Percentiles rank a stretch among this genome's conserved stretches.
phyloP scores from a whole-genome alignment of 1,140 invertebrate genomes.

The Aphidius ervi region DNA sequence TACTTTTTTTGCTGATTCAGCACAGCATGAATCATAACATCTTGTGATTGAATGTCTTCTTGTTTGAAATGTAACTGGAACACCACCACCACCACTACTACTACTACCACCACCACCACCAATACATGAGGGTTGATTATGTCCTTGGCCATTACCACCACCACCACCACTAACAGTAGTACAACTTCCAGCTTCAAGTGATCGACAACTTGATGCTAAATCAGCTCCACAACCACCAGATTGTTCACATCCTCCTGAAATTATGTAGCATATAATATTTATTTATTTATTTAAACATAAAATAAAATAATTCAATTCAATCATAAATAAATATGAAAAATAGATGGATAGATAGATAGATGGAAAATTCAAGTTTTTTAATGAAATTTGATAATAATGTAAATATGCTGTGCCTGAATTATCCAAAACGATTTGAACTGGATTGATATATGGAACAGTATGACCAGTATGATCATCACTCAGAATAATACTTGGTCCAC shows the following conservation, averaged over 20 bases:
- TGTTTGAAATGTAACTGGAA: conserved; percentile 35
- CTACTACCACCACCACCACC: conserved; percentile 25
- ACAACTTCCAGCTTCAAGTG: conserved; percentile 35
- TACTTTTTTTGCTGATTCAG: conserved; percentile 48
- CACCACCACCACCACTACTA: conserved; percentile 18
- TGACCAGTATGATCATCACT: conserved; percentile 40
- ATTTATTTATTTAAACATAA: neutral
- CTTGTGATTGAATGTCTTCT: conserved; percentile 33
- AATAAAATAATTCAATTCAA: too few species aligned
- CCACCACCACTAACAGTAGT: conserved; percentile 27
- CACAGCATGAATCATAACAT: conserved; percentile 47
- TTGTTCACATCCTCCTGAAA: conserved; percentile 38
- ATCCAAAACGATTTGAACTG: conserved; percentile 38
- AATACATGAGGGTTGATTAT: conserved; percentile 38
- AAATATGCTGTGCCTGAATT: conserved; percentile 31
- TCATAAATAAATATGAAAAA: too few species aligned
- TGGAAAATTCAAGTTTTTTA: too few species aligned
- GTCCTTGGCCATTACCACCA: conserved; percentile 34
- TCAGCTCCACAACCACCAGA: conserved; percentile 36
- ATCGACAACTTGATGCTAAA: conserved; percentile 38
- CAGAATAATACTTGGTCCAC: conserved; percentile 49
- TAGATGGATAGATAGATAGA: too few species aligned
- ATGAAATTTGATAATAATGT: neutral
- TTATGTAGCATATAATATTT: neutral
- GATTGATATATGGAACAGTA: conserved; percentile 31